These are phyloP conservation scores for Centropyge bicolor DNA, from an alignment of 2,797 vertebrate species.

Conservation along the genomic window DNA sequence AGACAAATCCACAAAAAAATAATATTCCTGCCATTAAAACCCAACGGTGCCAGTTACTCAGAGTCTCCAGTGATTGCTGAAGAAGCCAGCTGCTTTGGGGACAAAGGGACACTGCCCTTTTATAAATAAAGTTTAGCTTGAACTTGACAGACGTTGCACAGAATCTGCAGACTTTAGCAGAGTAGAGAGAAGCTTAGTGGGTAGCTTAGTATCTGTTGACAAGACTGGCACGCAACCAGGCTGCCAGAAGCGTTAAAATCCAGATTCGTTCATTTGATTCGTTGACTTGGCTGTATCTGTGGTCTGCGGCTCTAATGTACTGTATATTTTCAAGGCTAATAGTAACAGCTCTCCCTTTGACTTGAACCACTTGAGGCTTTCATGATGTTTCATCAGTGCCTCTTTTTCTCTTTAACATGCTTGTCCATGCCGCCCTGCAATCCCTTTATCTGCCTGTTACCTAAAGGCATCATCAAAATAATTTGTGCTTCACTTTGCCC, in stretches of 20 bases:
- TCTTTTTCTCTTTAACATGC: slow-evolving; percentile 47
- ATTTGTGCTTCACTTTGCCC: slow-evolving; percentile 7
- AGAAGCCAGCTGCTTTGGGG: slow-evolving; percentile 65
- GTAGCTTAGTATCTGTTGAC: slow-evolving; percentile 80
- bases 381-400: slow-evolving; percentile 65
- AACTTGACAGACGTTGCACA: slow-evolving; percentile 75
- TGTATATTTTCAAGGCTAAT: slow-evolving; percentile 52
- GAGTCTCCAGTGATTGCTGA: slow-evolving; percentile 31
- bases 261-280: slow-evolving; percentile 49
- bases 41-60: slow-evolving; percentile 1
- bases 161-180: slow-evolving; percentile 72
- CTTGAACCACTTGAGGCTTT: slow-evolving; percentile 50
- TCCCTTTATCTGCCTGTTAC: slow-evolving; percentile 55
- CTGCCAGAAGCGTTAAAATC: slow-evolving; percentile 63
- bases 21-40: slow-evolving; percentile 41
- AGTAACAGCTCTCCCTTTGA: slow-evolving; percentile 22
- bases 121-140: slow-evolving; percentile 72
- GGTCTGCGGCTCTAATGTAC: slow-evolving; percentile 22
- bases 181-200: slow-evolving; percentile 73
- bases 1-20: slow-evolving; percentile 40
- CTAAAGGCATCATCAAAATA: slow-evolving; percentile 34
- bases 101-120: slow-evolving; percentile 59
- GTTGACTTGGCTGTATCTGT: slow-evolving; percentile 47
- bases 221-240: slow-evolving; percentile 70
- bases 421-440: slow-evolving; percentile 25